Conservation (phyloP, 2,888 invertebrate genomes). For the Hypsopygia costalis region DNA sequence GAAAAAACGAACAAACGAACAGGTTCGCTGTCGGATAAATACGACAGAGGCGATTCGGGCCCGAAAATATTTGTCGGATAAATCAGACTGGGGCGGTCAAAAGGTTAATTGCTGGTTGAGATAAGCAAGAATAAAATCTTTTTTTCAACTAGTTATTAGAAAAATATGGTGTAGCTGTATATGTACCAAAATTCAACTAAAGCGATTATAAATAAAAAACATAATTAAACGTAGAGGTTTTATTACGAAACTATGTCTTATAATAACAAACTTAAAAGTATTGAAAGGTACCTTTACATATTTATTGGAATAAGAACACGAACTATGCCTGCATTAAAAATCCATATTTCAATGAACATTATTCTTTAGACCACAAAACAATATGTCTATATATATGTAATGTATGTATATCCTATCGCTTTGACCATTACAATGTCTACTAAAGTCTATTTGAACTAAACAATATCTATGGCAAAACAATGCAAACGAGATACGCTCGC, state of each 20-base stretch:
- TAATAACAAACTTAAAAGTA: slow-evolving; percentile 6
- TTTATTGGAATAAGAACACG: neutral
- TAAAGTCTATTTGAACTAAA: slow-evolving; percentile 38
- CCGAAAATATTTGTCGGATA: too few relatives aligned
- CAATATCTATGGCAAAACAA: slow-evolving; percentile 45
- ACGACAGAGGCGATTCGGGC: too few relatives aligned
- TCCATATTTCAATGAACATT: neutral
- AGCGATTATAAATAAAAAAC: neutral
- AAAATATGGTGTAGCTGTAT: too few relatives aligned
- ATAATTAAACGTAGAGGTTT: neutral
- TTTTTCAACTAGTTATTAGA: too few relatives aligned
- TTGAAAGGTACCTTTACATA: slow-evolving; percentile 2
- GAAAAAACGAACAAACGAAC: too few relatives aligned
- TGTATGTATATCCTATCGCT: slow-evolving; percentile 23
- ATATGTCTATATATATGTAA: neutral
- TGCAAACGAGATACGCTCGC: slow-evolving; percentile 37
- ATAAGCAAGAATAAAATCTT: too few relatives aligned
- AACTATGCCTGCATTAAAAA: neutral
- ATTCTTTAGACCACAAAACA: neutral
- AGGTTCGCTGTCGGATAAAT: too few relatives aligned
- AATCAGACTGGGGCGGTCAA: too few relatives aligned
- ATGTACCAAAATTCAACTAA: too few relatives aligned
- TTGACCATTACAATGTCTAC: slow-evolving; percentile 15
- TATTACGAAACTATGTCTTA: slow-evolving; percentile 6
- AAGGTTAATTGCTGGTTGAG: too few relatives aligned